Base-by-base conservation (phyloP, 2,797 vertebrate genomes). In the Girardinus metallicus region DNA sequence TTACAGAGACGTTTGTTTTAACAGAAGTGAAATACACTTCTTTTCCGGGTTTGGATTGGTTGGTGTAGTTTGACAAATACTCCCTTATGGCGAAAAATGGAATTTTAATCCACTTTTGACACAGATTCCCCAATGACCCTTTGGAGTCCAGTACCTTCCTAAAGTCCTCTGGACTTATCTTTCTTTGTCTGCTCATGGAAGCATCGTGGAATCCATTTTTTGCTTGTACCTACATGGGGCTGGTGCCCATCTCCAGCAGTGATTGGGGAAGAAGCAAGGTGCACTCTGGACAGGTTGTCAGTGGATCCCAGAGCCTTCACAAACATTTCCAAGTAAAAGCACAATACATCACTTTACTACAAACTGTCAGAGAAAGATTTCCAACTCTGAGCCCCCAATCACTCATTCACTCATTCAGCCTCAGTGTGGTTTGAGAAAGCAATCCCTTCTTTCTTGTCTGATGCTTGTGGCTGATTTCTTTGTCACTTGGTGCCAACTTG, bases 381-480 rank as follows among this genome's bases (percentile, higher is more conserved):
- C n/a, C 39, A 75, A 18, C 13, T 72, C 7, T 29, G 64, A 44
- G 7, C 2, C 39, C 29, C 39, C 46, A 16, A 7, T 64, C 39
- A 23, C 34, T 62, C 57, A 76, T 72, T 64, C 39, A 23, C 34
- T 62, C 57, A 76, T 72, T 21, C 74, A 49, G 10, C 16, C 10
- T 43, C n/a, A 21, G 1, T 73, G 36, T 49, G 53, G 70, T 53
- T 55, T 44, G 6, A 57, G 41, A 62, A 78, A 29, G 7, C 18
- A 29, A 55, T 39, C 55, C 46, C 15, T 77, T 77, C 29, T 74
- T 73, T 44, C 15, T 23, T 55, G 18, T 16, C 39, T 39, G 46
- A 77, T 77, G 46, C 71, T 66, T 36, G 31, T 73, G 68, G 76
- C 73, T 73, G n/a, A 44, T 51, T 51, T 53, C 36, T 51, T 29